Base-by-base conservation (phyloP, 2,888 invertebrate genomes). In the Hypercompe scribonia region DNA sequence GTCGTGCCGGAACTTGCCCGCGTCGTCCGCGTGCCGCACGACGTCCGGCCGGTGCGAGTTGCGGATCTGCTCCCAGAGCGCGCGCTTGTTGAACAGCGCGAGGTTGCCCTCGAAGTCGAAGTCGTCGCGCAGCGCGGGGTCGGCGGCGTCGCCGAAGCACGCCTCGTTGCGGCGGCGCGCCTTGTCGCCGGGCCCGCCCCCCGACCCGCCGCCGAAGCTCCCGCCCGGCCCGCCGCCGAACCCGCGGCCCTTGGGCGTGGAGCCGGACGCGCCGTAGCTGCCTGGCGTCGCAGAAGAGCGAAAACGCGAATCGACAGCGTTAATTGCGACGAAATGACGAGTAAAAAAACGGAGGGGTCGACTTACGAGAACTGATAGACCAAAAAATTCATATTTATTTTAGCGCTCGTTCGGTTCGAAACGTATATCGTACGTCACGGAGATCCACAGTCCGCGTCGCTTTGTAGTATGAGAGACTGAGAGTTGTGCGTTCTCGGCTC, bases 21-120 rank as follows among this genome's bases (percentile, higher is more conserved):
- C 87, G 83, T 91, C 88, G 89, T 91, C 90, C 70, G 94, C 89
- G 82, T 91, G 91, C 64, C 92, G 92, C 86, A 94, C 91, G 74
- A 94, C 89, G 87, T 94, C 94, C 46, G 94, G 94, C 81, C 89
- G 86, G 81, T 83, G 88, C 78, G 88, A 80, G 82, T 81, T 76
- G 72, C 92, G 90, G 90, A 95, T 90, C 87, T 90, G 85, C 84
- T 92, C 91, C 93, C 94, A 93, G 73, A 94, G 90, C 81, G 92
- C 94, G 75, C 87, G 90, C 93, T 99, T 99, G 93, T 99, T 97
- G 93, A 99, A 99, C 68, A 99, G 95, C 34, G 98, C 98, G 72
- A 99, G 96, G 95, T 99, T 99, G 80, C 98, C 98, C 90, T 99
- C 99, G 96, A 99, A 99, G 96, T 99, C 99, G 95, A 99, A 99